Percentiles rank a stretch among this genome's conserved stretches.
These are phyloP conservation scores for Numenius phaeopus DNA, from an alignment of 2,797 vertebrate species.

Conservation along the genomic window DNA sequence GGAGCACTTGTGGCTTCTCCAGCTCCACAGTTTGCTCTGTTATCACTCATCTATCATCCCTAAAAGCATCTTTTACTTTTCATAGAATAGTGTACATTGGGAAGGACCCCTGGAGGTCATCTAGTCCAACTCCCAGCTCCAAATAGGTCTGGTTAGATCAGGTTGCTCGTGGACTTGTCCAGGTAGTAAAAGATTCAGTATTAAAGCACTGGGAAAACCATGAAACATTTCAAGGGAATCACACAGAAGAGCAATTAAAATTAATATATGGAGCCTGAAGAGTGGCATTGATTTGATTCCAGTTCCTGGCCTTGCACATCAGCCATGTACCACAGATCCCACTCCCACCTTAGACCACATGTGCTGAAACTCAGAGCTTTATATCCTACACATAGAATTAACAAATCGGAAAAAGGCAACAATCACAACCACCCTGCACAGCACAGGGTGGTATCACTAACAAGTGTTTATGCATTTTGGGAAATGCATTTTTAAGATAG, in stretches of 20 bases:
- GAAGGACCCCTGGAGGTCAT: background rate
- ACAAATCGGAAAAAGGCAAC: rapidly evolving
- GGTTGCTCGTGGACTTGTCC: background rate
- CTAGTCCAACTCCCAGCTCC: background rate
- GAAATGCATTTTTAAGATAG: background rate
- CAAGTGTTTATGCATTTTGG: background rate
- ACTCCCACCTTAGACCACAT: background rate
- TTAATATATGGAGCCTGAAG: background rate
- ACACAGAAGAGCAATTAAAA: background rate
- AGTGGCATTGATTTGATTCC: background rate
- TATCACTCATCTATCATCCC: background rate
- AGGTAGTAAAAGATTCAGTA: slow-evolving; percentile 16
- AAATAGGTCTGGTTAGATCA: background rate
- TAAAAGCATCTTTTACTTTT: background rate
- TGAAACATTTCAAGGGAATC: background rate
- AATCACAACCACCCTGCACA: background rate
- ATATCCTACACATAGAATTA: background rate
- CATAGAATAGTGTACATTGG: background rate
- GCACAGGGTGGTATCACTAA: background rate
- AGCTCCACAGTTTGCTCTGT: background rate
- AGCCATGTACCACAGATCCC: background rate
- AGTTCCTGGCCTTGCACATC: background rate
- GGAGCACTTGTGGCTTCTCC: background rate
- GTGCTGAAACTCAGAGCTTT: background rate
- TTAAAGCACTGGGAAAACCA: background rate